These are phyloP conservation scores for Drosophila teissieri DNA, from an alignment of 1,140 invertebrate genomes.

Conservation along the genomic window DNA sequence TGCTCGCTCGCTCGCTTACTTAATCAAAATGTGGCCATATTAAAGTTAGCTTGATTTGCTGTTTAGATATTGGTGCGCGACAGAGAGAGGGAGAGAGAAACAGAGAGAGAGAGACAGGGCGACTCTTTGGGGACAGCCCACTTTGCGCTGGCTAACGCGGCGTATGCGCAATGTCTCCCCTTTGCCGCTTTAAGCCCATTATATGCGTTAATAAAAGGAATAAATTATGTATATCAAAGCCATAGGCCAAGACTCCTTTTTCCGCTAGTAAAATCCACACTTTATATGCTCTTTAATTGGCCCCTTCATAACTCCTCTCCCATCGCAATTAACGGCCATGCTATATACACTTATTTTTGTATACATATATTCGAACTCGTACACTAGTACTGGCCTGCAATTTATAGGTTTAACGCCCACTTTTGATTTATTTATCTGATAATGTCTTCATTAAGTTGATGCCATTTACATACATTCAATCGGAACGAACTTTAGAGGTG, in stretches of 20 bases:
- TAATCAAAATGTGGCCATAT: slow-evolving; percentile 81
- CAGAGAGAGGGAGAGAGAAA: slow-evolving; percentile 1
- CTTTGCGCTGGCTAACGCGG: slow-evolving; percentile 62
- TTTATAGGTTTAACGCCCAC: slow-evolving; percentile 49
- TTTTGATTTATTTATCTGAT: slow-evolving; percentile 49
- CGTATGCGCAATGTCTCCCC: slow-evolving; percentile 70
- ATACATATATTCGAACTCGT: neutral
- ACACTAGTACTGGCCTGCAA: slow-evolving; percentile 19
- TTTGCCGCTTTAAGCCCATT: slow-evolving; percentile 38
- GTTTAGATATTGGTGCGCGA: slow-evolving; percentile 66
- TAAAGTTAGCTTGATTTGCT: slow-evolving; percentile 79
- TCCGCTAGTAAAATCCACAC: slow-evolving; percentile 18
- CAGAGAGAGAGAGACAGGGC: slow-evolving; percentile 6
- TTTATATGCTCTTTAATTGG: slow-evolving; percentile 69
- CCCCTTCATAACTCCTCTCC: slow-evolving; percentile 53
- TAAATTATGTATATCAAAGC: slow-evolving; percentile 31
- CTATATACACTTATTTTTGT: slow-evolving; percentile 14
- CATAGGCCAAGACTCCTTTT: slow-evolving; percentile 37
- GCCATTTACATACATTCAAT: slow-evolving; percentile 47
- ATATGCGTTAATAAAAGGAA: slow-evolving; percentile 33
- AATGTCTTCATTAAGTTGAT: slow-evolving; percentile 52
- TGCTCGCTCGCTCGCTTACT: slow-evolving; percentile 22
- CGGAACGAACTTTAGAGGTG: slow-evolving; percentile 34
- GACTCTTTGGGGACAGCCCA: slow-evolving; percentile 70
- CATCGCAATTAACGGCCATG: slow-evolving; percentile 32